Evolutionary conservation across 1,140 invertebrate genomes (phyloP).

Genomic region (Popillia japonica): DNA sequence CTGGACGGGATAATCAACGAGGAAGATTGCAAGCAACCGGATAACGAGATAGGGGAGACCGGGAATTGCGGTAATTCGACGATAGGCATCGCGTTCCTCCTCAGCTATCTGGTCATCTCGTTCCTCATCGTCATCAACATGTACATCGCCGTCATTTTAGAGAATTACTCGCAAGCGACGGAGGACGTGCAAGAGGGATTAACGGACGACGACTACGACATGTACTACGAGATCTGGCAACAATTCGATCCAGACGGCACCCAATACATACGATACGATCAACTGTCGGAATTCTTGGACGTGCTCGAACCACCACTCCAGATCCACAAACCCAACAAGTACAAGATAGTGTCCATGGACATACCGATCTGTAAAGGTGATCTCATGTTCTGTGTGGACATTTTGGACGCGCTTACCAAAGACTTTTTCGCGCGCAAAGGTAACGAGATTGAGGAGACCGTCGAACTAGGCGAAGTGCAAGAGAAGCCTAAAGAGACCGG

Average conservation of each 20-base stretch:
- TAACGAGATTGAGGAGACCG: conserved; percentile 89
- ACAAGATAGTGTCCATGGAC: conserved; percentile 98
- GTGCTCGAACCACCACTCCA: conserved; percentile 92
- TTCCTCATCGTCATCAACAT: conserved; percentile 99
- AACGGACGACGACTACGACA: conserved; percentile 98
- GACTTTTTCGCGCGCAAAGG: conserved; percentile 97
- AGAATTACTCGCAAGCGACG: conserved; percentile 96
- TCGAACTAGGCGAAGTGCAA: conserved; percentile 80
- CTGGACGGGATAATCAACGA: conserved; percentile 96
- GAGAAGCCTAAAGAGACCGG: conserved; percentile 81
- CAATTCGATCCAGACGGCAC: conserved; percentile 97
- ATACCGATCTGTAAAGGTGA: conserved; percentile 98
- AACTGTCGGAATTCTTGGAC: conserved; percentile 94
- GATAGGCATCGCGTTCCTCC: conserved; percentile 92
- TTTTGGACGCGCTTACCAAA: conserved; percentile 93
- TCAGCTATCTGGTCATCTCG: conserved; percentile 96
- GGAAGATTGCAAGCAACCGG: conserved; percentile 87
- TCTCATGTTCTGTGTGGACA: conserved; percentile 97
- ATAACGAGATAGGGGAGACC: conserved; percentile 85
- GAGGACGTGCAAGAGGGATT: conserved; percentile 98
- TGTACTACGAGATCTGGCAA: conserved; percentile 99
- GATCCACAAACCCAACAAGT: conserved; percentile 98
- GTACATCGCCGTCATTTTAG: conserved; percentile 99
- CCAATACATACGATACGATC: conserved; percentile 94
- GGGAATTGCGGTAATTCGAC: conserved; percentile 92